Conservation (phyloP, 1,140 invertebrate genomes). For the Drosophila tristis region DNA sequence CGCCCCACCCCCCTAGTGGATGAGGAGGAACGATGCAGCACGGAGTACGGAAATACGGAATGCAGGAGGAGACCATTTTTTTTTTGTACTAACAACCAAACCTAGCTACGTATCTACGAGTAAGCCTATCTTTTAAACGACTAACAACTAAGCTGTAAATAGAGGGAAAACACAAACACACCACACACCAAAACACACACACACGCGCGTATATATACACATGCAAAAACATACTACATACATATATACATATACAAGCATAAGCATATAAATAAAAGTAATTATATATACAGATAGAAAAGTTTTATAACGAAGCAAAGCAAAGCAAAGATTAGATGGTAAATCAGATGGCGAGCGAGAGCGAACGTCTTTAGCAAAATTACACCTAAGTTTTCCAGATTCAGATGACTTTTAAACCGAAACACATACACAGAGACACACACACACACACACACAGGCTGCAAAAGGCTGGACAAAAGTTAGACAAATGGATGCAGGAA, state of each 20-base stretch:
- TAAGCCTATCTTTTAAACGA: constrained; percentile 70
- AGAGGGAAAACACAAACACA: constrained; percentile 4
- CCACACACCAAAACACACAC: constrained; percentile 30
- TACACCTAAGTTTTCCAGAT: constrained; percentile 77
- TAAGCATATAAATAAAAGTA: constrained; percentile 3
- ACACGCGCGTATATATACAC: constrained; percentile 34
- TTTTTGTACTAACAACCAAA: constrained; percentile 69
- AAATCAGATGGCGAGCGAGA: constrained; percentile 32
- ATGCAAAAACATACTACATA: constrained; percentile 27
- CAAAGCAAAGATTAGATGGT: constrained; percentile 46
- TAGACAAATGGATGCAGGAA: constrained; percentile 6
- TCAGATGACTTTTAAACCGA: constrained; percentile 76
- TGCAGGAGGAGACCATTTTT: constrained; percentile 56
- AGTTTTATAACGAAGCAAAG: constrained; percentile 49
- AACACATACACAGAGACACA: neutral
- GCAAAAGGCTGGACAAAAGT: constrained; percentile 8
- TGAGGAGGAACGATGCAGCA: constrained; percentile 1
- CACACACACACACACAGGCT: too few relatives aligned
- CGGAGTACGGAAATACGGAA: constrained; percentile 9
- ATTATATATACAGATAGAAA: constrained; percentile 9
- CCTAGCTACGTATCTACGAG: constrained; percentile 47
- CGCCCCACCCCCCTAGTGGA: constrained; percentile 6
- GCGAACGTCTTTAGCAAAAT: constrained; percentile 65
- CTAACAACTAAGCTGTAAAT: constrained; percentile 59
- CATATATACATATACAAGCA: constrained; percentile 41